Conservation (phyloP, 2,888 invertebrate genomes). For the Eurois occulta region DNA sequence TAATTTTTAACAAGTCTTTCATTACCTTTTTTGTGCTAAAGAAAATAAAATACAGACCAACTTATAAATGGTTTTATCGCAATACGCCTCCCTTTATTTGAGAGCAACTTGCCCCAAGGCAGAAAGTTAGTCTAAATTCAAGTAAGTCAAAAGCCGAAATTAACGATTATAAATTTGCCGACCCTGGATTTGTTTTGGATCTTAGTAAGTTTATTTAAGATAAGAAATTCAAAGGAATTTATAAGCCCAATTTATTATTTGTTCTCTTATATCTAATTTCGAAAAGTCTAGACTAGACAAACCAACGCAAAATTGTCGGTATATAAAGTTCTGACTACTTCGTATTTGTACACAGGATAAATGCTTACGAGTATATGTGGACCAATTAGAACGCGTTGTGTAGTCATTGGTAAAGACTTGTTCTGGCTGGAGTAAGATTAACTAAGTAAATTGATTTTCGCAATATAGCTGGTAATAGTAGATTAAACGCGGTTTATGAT, state of each 20-base stretch:
- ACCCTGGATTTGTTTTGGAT: slow-evolving; percentile 10
- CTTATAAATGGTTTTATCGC: slow-evolving; percentile 4
- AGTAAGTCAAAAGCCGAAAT: slow-evolving; percentile 5
- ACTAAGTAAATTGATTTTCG: background rate
- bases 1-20: background rate
- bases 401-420: too few species aligned
- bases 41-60: background rate
- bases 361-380: background rate
- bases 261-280: slow-evolving; percentile 6
- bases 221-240: slow-evolving; percentile 23
- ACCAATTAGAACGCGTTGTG: background rate
- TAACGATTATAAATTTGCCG: slow-evolving; percentile 21
- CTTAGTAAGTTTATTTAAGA: slow-evolving; percentile 2
- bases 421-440: background rate
- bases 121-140: slow-evolving; percentile 19
- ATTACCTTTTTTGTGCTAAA: background rate
- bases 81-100: background rate
- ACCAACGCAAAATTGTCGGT: background rate
- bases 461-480: background rate
- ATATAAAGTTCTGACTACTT: too few species aligned
- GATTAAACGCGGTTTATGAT: too few species aligned
- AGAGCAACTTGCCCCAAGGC: slow-evolving; percentile 6
- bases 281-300: slow-evolving; percentile 17
- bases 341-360: background rate
- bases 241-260: background rate